Conservation (phyloP, 1,140 invertebrate genomes). For the Drosophila takahashii region DNA sequence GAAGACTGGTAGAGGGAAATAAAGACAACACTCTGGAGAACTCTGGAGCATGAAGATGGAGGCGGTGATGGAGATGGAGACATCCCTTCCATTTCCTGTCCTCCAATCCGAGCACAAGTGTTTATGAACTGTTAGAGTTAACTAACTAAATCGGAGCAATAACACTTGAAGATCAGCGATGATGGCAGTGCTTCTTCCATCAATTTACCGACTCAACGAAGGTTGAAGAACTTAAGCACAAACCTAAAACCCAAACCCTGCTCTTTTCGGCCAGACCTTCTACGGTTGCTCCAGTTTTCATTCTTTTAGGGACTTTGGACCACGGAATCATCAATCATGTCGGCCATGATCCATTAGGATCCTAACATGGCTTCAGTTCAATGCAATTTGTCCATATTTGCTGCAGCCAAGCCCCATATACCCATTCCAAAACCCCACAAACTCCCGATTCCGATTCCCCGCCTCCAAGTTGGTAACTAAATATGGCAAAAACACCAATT, state of each 20-base stretch:
- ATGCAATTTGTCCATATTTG: constrained; percentile 77
- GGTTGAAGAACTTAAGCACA: constrained; percentile 17
- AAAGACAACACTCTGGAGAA: constrained; percentile 8
- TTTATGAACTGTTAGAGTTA: constrained; percentile 83
- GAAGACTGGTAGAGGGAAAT: not conserved
- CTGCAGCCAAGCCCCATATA: constrained; percentile 11
- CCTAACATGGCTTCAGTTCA: constrained; percentile 50
- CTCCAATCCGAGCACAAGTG: constrained; percentile 35
- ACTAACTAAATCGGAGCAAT: constrained; percentile 79
- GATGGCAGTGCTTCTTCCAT: constrained; percentile 3
- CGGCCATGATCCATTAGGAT: constrained; percentile 44
- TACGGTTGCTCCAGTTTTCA: constrained; percentile 13
- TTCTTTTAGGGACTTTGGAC: not conserved
- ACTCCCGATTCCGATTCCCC: not conserved
- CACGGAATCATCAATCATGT: constrained; percentile 38
- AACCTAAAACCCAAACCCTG: not conserved
- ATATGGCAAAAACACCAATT: constrained; percentile 66
- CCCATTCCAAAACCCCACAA: not conserved
- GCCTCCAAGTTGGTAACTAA: constrained; percentile 55
- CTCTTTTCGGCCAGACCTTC: not conserved
- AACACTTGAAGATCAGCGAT: constrained; percentile 28
- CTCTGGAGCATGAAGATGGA: constrained; percentile 24
- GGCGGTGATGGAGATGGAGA: not conserved
- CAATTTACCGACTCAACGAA: constrained; percentile 40
- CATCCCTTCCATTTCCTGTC: constrained; percentile 19